Percentiles rank a stretch among this genome's conserved stretches.
Conservation (phyloP, 2,797 vertebrate genomes). For the Odontamblyopus rebecca region DNA sequence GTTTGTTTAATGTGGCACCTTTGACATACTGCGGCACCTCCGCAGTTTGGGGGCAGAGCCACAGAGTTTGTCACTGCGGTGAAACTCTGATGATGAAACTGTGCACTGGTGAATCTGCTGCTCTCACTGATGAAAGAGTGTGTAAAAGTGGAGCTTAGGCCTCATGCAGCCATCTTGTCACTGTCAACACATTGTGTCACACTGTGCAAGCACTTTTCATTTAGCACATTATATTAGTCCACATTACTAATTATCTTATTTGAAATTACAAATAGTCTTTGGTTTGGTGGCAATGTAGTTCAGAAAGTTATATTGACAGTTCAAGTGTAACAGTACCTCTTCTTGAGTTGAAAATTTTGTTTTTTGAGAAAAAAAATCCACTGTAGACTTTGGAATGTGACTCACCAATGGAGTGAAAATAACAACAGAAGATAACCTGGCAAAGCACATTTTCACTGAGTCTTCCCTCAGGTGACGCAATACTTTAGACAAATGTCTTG, state of each 20-base stretch:
- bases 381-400: conserved; percentile 44
- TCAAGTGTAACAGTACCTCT: neutral
- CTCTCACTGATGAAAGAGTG: conserved; percentile 71
- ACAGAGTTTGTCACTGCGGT: conserved; percentile 63
- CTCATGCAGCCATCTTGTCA: conserved; percentile 44
- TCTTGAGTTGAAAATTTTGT: neutral
- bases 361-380: conserved; percentile 21
- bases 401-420: conserved; percentile 53
- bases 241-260: neutral
- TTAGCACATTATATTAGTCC: conserved; percentile 6
- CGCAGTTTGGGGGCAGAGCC: conserved; percentile 48
- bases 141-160: conserved; percentile 68
- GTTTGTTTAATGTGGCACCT: conserved; percentile 48
- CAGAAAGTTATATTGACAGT: neutral
- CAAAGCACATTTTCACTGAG: conserved; percentile 65
- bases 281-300: neutral
- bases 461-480: conserved; percentile 74
- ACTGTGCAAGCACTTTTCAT: conserved; percentile 22
- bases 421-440: conserved; percentile 61
- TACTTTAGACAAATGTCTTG: conserved; percentile 78
- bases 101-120: conserved; percentile 59
- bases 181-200: conserved; percentile 44
- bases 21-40: conserved; percentile 54
- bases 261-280: neutral
- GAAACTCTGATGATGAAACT: conserved; percentile 75